Evolutionary conservation across 2,888 invertebrate genomes (phyloP), one percentile per base, ranked within the genome.

Genomic region (Caenorhabditis sinica): DNA sequence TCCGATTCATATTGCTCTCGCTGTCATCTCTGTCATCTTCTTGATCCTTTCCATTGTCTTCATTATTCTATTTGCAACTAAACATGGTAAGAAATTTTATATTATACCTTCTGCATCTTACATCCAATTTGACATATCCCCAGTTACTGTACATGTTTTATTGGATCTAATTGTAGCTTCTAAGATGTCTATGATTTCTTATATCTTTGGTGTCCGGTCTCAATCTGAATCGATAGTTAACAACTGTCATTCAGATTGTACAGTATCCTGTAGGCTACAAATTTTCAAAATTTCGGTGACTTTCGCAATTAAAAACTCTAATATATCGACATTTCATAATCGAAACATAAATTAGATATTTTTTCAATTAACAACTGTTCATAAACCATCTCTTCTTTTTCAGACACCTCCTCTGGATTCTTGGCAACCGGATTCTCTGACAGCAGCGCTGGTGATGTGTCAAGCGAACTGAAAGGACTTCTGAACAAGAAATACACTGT

Each of bases 41-140:
- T 36, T 83, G 30, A 83, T 83, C 61, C 77, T 83, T 28, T 83
- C 83, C 17, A 83, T 83, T 45, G 77, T 83, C 20, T 83, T 83
- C 45, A 83, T 83, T 43, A 79, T 83, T 69, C 73, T 83, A 8
- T 83, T 83, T 25, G 83, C 83, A 9, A 83, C 83, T 20, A 83
- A 83, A 40, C 83, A 83, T 33, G 83, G 83, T 83, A 28, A 73
- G 73, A n/a, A n/a, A n/a, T 63, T n/a, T 30, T 25, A 40, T 13
- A 11, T 40, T 13, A 4, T 33, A 33, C 5, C 33, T 33, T 33
- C 33, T 6, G 13, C 13, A 6, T 40, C 40, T 40, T 40, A 11
- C 33, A 33, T 33, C 33, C 45, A 13, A 45, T 5, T n/a, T n/a
- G n/a, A n/a, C 45, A 9, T 45, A n/a, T n/a, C n/a, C n/a, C 45